Evolutionary conservation across 2,113 vertebrate genomes (phyloP).

Genomic region (Carlito syrichta): DNA sequence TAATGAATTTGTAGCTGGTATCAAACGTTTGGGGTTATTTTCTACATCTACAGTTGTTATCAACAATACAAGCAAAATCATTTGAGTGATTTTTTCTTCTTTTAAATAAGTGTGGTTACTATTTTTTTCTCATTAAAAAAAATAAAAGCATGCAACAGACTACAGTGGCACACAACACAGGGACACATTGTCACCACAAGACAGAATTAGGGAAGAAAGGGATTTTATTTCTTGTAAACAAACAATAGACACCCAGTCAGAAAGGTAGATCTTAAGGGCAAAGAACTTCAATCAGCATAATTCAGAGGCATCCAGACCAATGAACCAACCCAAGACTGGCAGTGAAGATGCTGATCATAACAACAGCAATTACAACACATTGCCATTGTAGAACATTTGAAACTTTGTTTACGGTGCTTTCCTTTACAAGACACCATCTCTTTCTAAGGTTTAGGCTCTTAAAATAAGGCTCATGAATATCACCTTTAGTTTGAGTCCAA

Average conservation of each 20-base stretch:
- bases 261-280: background rate
- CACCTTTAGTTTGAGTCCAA: background rate
- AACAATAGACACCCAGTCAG: background rate
- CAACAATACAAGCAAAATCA: background rate
- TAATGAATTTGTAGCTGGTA: background rate
- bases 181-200: background rate
- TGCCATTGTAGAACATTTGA: no score
- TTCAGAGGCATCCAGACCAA: background rate
- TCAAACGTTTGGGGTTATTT: background rate
- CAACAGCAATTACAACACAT: background rate
- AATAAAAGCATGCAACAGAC: background rate
- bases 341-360: background rate
- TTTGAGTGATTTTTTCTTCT: background rate
- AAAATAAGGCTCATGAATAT: background rate
- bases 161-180: background rate
- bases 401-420: background rate
- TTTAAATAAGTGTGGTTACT: background rate
- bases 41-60: background rate
- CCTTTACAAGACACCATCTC: background rate
- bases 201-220: background rate
- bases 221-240: slow-evolving; percentile 11
- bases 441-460: background rate
- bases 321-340: background rate
- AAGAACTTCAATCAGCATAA: background rate
- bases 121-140: background rate